Base-by-base conservation (phyloP, 2,797 vertebrate species). In the Crenichthys baileyi region DNA sequence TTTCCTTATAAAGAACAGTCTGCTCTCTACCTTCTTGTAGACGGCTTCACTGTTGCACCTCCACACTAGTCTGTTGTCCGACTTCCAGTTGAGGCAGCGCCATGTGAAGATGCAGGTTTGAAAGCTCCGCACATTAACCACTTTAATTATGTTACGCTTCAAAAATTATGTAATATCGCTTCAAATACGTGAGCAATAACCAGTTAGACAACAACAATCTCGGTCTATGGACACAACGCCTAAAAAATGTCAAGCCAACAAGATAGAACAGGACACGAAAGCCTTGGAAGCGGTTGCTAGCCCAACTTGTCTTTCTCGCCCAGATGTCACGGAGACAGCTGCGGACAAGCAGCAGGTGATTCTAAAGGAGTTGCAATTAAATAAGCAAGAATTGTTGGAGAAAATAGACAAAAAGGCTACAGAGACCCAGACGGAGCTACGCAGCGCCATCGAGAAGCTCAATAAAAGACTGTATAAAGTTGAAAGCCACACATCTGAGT, bases 161-260 rank as follows among this genome's bases (percentile, higher is more conserved):
- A 31, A 44, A 44, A 44, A 44, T 44, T 44, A 44, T 44, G 41
- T 3, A 44, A 44, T 8, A 44, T 44, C 41, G 8, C 41, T 44
- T 44, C 3, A 44, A 1, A 44, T 44, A 44, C 5, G 41, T 44
- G 8, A 44, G 5, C 41, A 44, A 44, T 5, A 44, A 44, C 41
- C 41, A 44, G 41, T 56, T 56, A 63, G 60, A 63, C 8, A 39
- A 39, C 31, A 39, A 65, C 18, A 0, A 65, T 50, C 24, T 20
- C 29, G 13, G 31, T 75, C 9, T 15, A 15, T 0, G 44, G n/a
- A n/a, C 31, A 31, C 31, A 1, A 70, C 31, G 67, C 55, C 36
- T 4, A 0, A 50, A 60, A 50, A 20, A 24, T 2, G 20, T 50
- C 41, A 60, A 60, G 0, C 31, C 67, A 71, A 77, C 67, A 77